Percentiles rank a stretch among this genome's conserved stretches.
Conservation (phyloP, 2,113 vertebrate species). For the Syngnathus typhle region DNA sequence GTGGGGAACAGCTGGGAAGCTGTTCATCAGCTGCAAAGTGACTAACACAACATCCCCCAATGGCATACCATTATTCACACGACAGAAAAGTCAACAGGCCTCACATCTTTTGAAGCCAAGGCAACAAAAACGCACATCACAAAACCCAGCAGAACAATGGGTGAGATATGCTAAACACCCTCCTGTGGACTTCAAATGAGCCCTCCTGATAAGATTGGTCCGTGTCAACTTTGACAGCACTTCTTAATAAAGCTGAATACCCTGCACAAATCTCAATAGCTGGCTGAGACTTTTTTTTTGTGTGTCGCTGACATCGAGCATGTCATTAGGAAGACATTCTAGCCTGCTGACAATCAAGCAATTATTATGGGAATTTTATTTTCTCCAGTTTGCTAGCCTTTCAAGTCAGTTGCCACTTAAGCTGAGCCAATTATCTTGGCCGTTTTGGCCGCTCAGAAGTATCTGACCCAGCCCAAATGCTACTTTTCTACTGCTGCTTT, state of each 20-base stretch:
- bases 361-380: slow-evolving; percentile 52
- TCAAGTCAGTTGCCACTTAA: slow-evolving; percentile 82
- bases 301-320: slow-evolving; percentile 23
- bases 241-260: slow-evolving; percentile 28
- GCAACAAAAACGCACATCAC: slow-evolving; percentile 52
- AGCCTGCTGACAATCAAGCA: slow-evolving; percentile 53
- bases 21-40: slow-evolving; percentile 45
- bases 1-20: slow-evolving; percentile 11
- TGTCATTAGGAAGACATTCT: slow-evolving; percentile 16
- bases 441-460: slow-evolving; percentile 79
- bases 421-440: slow-evolving; percentile 83
- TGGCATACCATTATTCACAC: slow-evolving; percentile 41
- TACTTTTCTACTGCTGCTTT: slow-evolving; percentile 81
- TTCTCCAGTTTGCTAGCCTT: slow-evolving; percentile 59
- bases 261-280: slow-evolving; percentile 7
- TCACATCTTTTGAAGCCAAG: slow-evolving; percentile 42
- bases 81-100: slow-evolving; percentile 53
- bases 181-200: slow-evolving; percentile 38
- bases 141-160: slow-evolving; percentile 49
- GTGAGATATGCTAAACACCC: slow-evolving; percentile 56
- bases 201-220: slow-evolving; percentile 42
- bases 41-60: slow-evolving; percentile 36
- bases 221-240: slow-evolving; percentile 34
- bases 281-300: slow-evolving; percentile 12
- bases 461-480: slow-evolving; percentile 84